These are phyloP conservation scores for Agrochola lychnidis DNA, from an alignment of 2,888 invertebrate species.

Conservation along the genomic window DNA sequence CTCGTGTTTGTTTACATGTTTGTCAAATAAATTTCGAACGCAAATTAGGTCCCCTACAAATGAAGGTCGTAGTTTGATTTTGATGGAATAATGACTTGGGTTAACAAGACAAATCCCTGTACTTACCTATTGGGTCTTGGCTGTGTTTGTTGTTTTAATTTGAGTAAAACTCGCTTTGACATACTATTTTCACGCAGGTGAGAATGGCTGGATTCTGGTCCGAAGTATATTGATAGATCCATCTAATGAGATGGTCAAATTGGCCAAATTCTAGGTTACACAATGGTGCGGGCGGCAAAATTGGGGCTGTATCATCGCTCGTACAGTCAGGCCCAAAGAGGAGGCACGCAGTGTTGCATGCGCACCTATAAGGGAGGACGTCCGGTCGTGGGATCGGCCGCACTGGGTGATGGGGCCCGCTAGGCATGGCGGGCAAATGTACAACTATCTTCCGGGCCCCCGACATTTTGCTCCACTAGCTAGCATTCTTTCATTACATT, in stretches of 20 bases:
- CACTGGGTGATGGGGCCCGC: too few species aligned
- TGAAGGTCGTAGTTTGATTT: constrained; percentile 20
- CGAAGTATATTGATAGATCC: neutral
- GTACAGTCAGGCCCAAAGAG: too few species aligned
- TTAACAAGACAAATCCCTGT: neutral
- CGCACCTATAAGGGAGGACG: too few species aligned
- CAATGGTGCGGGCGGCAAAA: too few species aligned
- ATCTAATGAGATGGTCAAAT: neutral
- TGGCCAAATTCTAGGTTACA: neutral
- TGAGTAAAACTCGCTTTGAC: neutral
- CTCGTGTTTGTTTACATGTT: too few species aligned
- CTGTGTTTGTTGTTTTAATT: neutral
- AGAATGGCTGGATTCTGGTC: neutral
- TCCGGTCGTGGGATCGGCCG: too few species aligned
- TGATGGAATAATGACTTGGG: neutral
- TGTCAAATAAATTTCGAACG: too few species aligned
- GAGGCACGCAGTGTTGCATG: too few species aligned
- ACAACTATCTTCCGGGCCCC: too few species aligned
- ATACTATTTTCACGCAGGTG: neutral
- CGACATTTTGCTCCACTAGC: neutral
- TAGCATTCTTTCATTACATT: neutral
- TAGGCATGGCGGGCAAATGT: too few species aligned
- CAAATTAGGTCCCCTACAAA: neutral
- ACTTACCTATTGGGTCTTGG: neutral
- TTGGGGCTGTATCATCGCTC: too few species aligned